Conservation (phyloP, 2,888 invertebrate genomes). For the Resseliella maxima region DNA sequence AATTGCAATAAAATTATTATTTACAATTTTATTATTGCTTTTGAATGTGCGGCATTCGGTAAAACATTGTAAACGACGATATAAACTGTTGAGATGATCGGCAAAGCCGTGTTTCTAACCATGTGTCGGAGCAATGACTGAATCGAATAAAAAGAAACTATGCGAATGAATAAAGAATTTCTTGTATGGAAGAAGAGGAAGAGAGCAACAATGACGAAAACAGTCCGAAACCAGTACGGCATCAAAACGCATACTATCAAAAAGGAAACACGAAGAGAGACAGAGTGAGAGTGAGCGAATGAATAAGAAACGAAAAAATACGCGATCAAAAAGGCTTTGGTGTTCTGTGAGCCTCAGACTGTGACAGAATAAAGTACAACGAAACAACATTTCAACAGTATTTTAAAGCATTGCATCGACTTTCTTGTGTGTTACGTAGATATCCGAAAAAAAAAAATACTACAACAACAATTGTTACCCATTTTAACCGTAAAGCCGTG, state of each 20-base stretch:
- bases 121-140: slow-evolving; percentile 51
- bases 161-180: slow-evolving; percentile 45
- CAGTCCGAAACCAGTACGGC: slow-evolving; percentile 24
- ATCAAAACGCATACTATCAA: slow-evolving; percentile 41
- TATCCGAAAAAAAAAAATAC: not conserved
- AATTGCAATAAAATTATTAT: slow-evolving; percentile 55
- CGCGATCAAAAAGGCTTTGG: slow-evolving; percentile 32
- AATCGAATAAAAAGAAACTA: not conserved
- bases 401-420: slow-evolving; percentile 30
- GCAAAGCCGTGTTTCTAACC: slow-evolving; percentile 36
- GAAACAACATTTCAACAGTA: slow-evolving; percentile 41
- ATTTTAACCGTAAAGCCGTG: slow-evolving; percentile 45
- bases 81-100: slow-evolving; percentile 12
- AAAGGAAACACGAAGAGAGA: slow-evolving; percentile 30
- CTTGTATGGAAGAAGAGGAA: not conserved
- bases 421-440: not conserved
- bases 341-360: slow-evolving; percentile 39
- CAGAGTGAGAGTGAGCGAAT: not conserved
- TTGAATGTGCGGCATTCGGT: slow-evolving; percentile 38
- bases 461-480: not conserved
- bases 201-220: not conserved
- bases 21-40: slow-evolving; percentile 55
- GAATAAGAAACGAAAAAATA: not conserved
- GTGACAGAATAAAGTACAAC: slow-evolving; percentile 20
- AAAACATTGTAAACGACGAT: not conserved